A percentile compares a stretch with the other conserved stretches of the same genome.
These are phyloP conservation scores for Zapornia atra DNA, from an alignment of 2,113 vertebrate species.

Conservation along the genomic window DNA sequence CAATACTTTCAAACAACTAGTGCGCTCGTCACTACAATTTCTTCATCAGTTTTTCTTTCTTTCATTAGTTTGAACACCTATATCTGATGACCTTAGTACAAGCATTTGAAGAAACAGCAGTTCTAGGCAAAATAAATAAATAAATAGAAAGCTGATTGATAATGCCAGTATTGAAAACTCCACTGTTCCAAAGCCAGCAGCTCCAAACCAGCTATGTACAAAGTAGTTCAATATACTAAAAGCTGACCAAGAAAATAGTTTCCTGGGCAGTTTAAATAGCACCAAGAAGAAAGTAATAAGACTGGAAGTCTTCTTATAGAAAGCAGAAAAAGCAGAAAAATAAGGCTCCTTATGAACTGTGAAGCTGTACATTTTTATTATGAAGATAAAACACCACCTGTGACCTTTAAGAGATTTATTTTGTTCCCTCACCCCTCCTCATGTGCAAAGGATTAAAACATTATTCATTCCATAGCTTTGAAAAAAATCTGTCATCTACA, in stretches of 20 bases:
- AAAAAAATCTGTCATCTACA: slow-evolving; percentile 5
- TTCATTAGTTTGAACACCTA: background rate
- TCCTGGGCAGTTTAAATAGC: background rate
- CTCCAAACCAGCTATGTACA: background rate
- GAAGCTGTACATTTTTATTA: background rate
- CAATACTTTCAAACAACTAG: background rate
- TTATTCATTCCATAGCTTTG: slow-evolving; percentile 2
- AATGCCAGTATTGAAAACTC: background rate
- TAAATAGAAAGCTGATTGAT: background rate
- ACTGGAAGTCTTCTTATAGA: background rate
- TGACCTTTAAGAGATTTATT: slow-evolving; percentile 43
- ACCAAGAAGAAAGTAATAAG: background rate
- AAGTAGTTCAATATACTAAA: background rate
- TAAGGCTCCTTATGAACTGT: background rate
- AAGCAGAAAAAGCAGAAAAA: background rate
- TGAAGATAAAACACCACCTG: slow-evolving; percentile 40
- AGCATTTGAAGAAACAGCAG: background rate
- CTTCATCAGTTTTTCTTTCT: background rate
- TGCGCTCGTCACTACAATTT: background rate
- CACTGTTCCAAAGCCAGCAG: background rate
- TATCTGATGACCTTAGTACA: background rate
- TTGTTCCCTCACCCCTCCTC: background rate
- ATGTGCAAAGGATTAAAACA: background rate
- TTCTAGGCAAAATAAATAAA: background rate
- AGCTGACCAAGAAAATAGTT: background rate